Evolutionary conservation across 2,797 vertebrate genomes (phyloP).

Genomic region (Pangasius djambal): DNA sequence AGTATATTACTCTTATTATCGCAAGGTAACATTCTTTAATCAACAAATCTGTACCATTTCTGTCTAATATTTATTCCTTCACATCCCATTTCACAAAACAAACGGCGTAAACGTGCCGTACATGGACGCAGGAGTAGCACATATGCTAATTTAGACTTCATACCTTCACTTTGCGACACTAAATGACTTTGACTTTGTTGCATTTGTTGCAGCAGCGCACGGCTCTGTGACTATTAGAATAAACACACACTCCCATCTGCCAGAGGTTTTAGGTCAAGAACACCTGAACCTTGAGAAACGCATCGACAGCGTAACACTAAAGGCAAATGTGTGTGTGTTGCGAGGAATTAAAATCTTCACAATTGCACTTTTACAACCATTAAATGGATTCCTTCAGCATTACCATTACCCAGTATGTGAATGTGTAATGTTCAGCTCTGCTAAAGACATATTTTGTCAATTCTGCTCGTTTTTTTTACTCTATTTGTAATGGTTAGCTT

Average conservation of each 20-base stretch:
- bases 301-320: neutral
- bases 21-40: no score
- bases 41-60: neutral
- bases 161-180: constrained; percentile 28
- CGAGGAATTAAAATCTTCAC: neutral
- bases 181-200: constrained; percentile 53
- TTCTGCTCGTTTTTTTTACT: neutral
- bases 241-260: constrained; percentile 57
- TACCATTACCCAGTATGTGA: neutral
- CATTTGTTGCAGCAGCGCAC: constrained; percentile 39
- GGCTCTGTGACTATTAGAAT: constrained; percentile 38
- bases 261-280: constrained; percentile 49
- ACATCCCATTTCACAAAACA: neutral
- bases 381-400: neutral
- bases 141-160: constrained; percentile 25
- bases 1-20: neutral
- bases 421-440: neutral
- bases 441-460: neutral
- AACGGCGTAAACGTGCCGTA: neutral
- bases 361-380: constrained; percentile 2
- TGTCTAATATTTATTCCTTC: neutral
- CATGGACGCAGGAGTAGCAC: constrained; percentile 15
- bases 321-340: constrained; percentile 31
- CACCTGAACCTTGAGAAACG: constrained; percentile 50
- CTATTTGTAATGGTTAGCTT: neutral